Base-by-base conservation (phyloP, 2,888 invertebrate genomes). In the Spatulosminthurus flaviceps region DNA sequence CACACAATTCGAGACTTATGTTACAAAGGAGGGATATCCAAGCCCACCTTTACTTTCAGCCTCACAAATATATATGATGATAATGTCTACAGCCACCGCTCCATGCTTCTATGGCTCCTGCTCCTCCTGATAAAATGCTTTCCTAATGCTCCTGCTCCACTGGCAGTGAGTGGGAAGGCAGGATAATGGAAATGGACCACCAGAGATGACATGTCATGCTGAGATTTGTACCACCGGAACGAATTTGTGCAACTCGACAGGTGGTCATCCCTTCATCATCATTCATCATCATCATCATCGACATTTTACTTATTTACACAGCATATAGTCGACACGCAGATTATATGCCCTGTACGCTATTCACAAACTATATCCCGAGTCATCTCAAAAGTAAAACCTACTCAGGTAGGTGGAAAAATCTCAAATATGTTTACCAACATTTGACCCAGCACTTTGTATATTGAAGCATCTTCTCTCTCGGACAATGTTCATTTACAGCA, bases 161-260 rank as follows among this genome's bases (percentile, higher is more conserved):
- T 26, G n/a, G 13, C 5, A 43, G 69, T 43, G 43, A 21, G 51
- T 77, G 70, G 66, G 75, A 60, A 64, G 75, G 64, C 34, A 75
- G 34, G 24, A 75, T 61, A 29, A 61, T 41, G 29, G 34, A 70
- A 75, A 19, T 22, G 69, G 81, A 81, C 79, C 79, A 81, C 79
- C 81, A 74, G 67, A 73, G 78, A 78, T 78, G 79, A 79, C 78
- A 81, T 70, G 42, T 78, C 79, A 73, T 60, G 79, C 79, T 77
- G 79, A 69, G 79, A 71, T 78, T 64, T 78, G 60, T 67, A 51
- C 73, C 43, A 74, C 76, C 77, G 71, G 70, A 81, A 64, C 77
- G 79, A 79, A 80, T 81, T 81, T 80, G 78, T 80, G 76, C 64
- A 69, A 76, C 75, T 78, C 80, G 80, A 80, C 80, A 80, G 78